Evolutionary conservation across 2,113 vertebrate genomes (phyloP).

Genomic region (Carlito syrichta): DNA sequence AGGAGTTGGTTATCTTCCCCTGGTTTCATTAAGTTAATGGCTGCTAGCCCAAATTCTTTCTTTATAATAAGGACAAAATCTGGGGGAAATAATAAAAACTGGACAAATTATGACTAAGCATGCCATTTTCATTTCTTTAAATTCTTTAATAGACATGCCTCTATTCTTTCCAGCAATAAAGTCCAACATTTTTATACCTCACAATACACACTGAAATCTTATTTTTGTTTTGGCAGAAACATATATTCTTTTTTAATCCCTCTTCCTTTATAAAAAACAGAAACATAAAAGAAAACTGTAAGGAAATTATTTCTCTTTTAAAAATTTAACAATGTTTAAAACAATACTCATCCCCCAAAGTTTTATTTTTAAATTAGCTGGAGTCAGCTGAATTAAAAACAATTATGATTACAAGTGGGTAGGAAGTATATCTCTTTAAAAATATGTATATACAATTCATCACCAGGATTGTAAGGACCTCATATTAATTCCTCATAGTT

Average conservation of each 20-base stretch:
- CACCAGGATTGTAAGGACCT: not conserved
- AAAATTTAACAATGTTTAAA: not conserved
- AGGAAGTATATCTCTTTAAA: not conserved
- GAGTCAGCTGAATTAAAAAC: not conserved
- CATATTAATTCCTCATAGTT: not conserved
- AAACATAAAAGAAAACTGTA: not conserved
- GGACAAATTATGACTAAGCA: not conserved
- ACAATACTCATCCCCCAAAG: not conserved
- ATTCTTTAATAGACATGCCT: not conserved
- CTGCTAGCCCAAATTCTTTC: not conserved
- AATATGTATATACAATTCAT: not conserved
- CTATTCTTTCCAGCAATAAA: not conserved
- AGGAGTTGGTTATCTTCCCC: not conserved
- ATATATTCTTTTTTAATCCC: not conserved
- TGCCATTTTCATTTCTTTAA: not conserved
- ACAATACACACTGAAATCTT: not conserved
- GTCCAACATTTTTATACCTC: not conserved
- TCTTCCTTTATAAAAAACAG: not conserved
- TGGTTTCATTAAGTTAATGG: not conserved
- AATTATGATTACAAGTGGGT: not conserved
- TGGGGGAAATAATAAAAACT: not conserved
- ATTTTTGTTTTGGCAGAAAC: not conserved
- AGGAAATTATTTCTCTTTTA: not conserved
- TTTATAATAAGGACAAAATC: not conserved
- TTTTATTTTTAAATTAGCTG: not conserved